A percentile compares a stretch with the other conserved stretches of the same genome.
Evolutionary conservation across 2,113 vertebrate species (phyloP).

Genomic region (Tringa solitaria): DNA sequence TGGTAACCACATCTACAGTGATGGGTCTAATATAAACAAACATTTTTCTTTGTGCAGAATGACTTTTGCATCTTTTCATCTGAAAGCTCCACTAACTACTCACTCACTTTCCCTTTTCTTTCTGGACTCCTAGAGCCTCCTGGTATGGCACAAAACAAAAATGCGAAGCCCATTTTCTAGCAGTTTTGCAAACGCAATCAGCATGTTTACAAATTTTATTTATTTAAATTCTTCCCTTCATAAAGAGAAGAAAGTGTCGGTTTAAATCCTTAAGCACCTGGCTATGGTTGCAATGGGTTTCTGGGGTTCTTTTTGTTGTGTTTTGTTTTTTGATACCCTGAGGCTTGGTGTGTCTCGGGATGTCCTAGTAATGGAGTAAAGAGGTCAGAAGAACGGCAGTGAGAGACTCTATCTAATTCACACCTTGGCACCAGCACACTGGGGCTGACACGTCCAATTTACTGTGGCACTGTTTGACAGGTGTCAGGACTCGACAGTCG

Average conservation of each 20-base stretch:
- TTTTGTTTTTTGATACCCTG: neutral
- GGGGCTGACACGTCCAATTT: slow-evolving; percentile 69
- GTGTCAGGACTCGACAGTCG: slow-evolving; percentile 57
- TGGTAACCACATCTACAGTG: neutral
- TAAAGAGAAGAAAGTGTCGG: neutral
- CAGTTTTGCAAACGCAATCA: neutral
- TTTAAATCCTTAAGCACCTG: neutral
- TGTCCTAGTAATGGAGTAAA: slow-evolving; percentile 14
- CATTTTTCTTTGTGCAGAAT: slow-evolving; percentile 8
- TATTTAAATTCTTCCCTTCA: neutral
- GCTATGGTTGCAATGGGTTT: neutral
- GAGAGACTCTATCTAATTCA: slow-evolving; percentile 66
- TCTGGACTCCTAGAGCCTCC: neutral
- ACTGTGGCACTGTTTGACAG: slow-evolving; percentile 66
- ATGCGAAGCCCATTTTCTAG: neutral
- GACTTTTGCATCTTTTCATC: neutral
- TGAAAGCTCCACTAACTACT: neutral
- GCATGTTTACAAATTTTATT: neutral
- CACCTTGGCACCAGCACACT: slow-evolving; percentile 62
- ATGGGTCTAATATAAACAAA: neutral
- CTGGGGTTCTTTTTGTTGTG: neutral
- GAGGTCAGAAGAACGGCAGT: slow-evolving; percentile 37
- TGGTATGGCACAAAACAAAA: neutral
- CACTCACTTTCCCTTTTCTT: neutral
- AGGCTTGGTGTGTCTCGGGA: neutral